Evolutionary conservation across 23 tunicate genomes (phyloP), one percentile per base, ranked within the genome.

Genomic region (Halocynthia roretzi): DNA sequence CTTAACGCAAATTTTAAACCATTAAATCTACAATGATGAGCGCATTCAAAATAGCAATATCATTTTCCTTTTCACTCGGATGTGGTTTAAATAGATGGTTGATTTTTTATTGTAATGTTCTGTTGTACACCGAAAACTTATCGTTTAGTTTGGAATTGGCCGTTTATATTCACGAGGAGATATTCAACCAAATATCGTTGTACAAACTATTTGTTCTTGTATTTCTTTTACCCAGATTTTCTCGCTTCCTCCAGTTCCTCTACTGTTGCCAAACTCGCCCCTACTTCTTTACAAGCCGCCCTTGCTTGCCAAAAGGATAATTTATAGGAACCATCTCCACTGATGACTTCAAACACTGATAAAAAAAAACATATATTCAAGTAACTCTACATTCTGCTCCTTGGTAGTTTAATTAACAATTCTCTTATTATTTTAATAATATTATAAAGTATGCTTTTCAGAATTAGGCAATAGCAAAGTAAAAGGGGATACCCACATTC

Each of bases 211-310:
- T 31, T 31, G 44, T 31, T 31, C 44, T 31, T 4, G 44, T 31
- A 31, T 31, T 31, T 31, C 44, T 31, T 31, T 31, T 31, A 31
- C 44, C 44, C 44, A 31, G 75, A 57, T 54, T 12, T 19, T 12
- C 76, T 54, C 6, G 84, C 83, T 7, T 72, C 63, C 50, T 86
- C 75, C 61, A 92, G 55, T 44, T 92, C 98, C 5, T 66, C 69
- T 52, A 51, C 57, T 31, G 86, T 61, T 19, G 98, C 92, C 15
- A 92, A 77, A 65, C 82, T 61, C 8, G 82, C 92, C 10, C 98
- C 98, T 8, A 75, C 12, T 5, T n/a, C 70, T 12, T 23, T 54
- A 77, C 98, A 92, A 14, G 71, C 62, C n/a, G 51, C 52, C 19
- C 58, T 64, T 6, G 98, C 98, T 63, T 86, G 80, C 85, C 82